Evolutionary conservation across 2,113 vertebrate genomes (phyloP), one percentile per base, ranked within the genome.

Genomic region (Plestiodon gilberti): DNA sequence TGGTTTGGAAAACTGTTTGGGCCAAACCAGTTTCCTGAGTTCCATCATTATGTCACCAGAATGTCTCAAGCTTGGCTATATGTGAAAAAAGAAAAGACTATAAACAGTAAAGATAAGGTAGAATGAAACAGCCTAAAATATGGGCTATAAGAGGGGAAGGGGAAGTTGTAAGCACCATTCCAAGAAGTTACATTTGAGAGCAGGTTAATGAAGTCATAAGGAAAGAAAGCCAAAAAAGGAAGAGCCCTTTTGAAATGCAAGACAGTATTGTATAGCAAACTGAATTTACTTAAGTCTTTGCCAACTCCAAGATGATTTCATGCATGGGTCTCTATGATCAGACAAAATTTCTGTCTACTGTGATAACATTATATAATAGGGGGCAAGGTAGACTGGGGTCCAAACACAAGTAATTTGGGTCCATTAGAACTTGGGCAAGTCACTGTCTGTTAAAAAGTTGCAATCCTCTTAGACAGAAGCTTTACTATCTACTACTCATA

Each of bases 11-110:
- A 82, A 7, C 61, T 6, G 74, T 55, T 52, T 91, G 70, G 43
- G 55, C 64, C 88, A 82, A 93, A 90, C 6, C 82, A 90, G 89
- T 88, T 92, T 90, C 89, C 82, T 87, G 88, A 87, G 88, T 91
- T 79, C 91, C 89, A 88, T 94, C 82, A 85, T 87, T 76, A 77
- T 84, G 94, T 91, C 94, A 95, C 91, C 87, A 88, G 8, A 90
- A 89, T 74, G 73, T 95, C 95, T 93, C 93, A 95, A 95, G 95
- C 91, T 95, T 95, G 94, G 91, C 92, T 93, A 87, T 70, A n/a
- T 90, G 64, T 88, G 78, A 83, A 90, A 48, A 48, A 48, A 69
- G 89, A 71, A 88, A 94, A 94, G 3, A 52, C 77, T 81, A 77
- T 82, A 78, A 83, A 89, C 70, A 90, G 70, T 73, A 84, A 65